Conservation (phyloP, 2,113 vertebrate species). For the Gnathonemus echidnorhynchus region DNA sequence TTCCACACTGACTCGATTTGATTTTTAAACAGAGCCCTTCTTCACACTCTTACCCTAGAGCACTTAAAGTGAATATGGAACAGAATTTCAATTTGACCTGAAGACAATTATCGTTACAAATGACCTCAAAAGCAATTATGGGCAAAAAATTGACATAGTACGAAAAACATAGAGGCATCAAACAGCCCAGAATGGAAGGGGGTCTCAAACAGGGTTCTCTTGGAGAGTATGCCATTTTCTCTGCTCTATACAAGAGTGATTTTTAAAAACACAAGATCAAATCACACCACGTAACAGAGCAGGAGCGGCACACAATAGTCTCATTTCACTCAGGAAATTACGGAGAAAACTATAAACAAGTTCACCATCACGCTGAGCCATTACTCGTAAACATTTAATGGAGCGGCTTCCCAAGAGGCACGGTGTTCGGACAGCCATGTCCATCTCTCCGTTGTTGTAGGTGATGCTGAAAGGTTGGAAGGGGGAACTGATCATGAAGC, state of each 20-base stretch:
- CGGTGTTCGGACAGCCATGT: background rate
- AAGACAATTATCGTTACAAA: background rate
- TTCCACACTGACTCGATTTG: background rate
- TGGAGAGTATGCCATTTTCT: background rate
- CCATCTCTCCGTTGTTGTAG: background rate
- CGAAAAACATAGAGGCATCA: background rate
- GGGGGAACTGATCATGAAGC: background rate
- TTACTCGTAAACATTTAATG: conserved; percentile 16
- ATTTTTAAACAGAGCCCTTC: background rate
- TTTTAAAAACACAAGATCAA: background rate
- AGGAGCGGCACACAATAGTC: background rate
- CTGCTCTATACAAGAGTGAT: background rate
- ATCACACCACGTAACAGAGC: background rate
- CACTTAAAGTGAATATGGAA: background rate
- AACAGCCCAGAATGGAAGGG: background rate
- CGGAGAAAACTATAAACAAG: background rate
- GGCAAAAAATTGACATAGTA: background rate
- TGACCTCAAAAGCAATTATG: background rate
- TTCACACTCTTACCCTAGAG: background rate
- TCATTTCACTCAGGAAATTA: conserved; percentile 8
- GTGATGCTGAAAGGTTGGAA: background rate
- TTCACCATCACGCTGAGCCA: background rate
- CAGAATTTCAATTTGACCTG: background rate
- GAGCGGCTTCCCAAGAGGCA: background rate
- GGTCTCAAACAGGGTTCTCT: background rate